phyloP scores from a whole-genome alignment of 2,113 vertebrate species.

The Elgaria multicarinata region DNA sequence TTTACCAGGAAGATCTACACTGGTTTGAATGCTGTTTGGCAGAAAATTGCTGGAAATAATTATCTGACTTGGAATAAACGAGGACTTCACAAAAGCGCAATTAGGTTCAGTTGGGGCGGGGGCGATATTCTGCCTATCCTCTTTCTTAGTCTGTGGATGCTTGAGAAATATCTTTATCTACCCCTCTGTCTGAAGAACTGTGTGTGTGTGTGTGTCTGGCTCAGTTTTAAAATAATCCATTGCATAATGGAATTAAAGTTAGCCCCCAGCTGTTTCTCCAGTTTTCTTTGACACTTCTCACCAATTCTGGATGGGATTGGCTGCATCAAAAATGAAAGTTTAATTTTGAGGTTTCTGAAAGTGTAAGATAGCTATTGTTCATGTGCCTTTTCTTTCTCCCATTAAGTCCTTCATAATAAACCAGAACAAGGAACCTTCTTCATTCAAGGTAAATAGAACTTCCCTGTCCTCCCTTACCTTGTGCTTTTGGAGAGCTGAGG shows the following conservation, averaged over 20 bases:
- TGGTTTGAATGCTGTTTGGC: not conserved
- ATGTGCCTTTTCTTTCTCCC: not conserved
- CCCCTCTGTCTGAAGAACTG: not conserved
- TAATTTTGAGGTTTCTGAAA: not conserved
- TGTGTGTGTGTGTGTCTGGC: not conserved
- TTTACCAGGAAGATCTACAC: not conserved
- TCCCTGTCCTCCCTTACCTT: not conserved
- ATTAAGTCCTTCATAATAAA: not conserved
- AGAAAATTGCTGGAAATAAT: not conserved
- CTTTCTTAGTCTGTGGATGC: not conserved
- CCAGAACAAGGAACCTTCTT: not conserved
- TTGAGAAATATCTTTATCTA: not conserved
- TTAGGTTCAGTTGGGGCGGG: too few relatives aligned
- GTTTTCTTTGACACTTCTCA: not conserved
- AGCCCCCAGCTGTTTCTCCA: not conserved
- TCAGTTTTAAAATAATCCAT: not conserved
- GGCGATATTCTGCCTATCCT: not conserved
- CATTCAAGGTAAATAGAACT: not conserved
- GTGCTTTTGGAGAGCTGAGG: too few relatives aligned
- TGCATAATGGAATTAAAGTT: not conserved
- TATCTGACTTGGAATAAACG: not conserved
- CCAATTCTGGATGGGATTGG: not conserved
- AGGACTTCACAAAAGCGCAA: not conserved
- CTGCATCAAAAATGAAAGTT: not conserved
- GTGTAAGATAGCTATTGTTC: not conserved